phyloP scores from a whole-genome alignment of 2,888 invertebrate genomes.

The Flabesymbios commensalis region DNA sequence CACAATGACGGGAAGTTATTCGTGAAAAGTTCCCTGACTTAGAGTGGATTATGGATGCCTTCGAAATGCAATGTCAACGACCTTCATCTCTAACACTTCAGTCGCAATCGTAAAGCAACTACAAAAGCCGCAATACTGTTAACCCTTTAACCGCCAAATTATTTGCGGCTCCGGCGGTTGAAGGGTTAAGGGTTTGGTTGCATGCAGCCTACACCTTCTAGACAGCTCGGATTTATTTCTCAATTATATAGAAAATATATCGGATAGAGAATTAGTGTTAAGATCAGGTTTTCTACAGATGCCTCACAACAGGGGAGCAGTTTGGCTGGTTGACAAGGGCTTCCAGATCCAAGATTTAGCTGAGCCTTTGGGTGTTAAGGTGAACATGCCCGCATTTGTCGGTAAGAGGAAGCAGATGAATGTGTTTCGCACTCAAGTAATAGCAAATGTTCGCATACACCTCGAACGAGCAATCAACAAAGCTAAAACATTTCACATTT shows the following conservation, averaged over 20 bases:
- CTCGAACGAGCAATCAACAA: background rate
- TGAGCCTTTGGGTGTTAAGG: slow-evolving; percentile 10
- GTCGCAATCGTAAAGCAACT: slow-evolving; percentile 7
- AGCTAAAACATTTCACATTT: background rate
- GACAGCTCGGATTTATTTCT: slow-evolving; percentile 11
- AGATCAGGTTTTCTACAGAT: slow-evolving; percentile 10
- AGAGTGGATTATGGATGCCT: slow-evolving; percentile 15
- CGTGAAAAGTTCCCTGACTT: slow-evolving; percentile 12
- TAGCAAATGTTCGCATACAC: slow-evolving; percentile 3
- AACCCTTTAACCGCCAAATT: no score
- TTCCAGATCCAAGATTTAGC: slow-evolving; percentile 13
- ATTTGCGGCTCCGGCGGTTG: no score
- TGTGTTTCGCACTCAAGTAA: slow-evolving; percentile 8
- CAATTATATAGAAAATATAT: slow-evolving; percentile 20
- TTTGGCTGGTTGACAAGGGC: slow-evolving; percentile 16
- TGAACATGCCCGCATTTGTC: slow-evolving; percentile 15
- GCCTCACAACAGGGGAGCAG: slow-evolving; percentile 4
- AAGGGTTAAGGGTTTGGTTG: slow-evolving; percentile 13
- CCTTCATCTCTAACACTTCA: slow-evolving; percentile 3
- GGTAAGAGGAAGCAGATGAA: slow-evolving; percentile 10
- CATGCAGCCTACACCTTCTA: slow-evolving; percentile 15
- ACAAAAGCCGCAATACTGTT: slow-evolving; percentile 15
- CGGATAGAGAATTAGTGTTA: slow-evolving; percentile 10
- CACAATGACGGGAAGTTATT: slow-evolving; percentile 7
- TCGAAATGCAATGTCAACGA: slow-evolving; percentile 6